Percentiles rank a stretch among this genome's conserved stretches.
Evolutionary conservation across 2,888 invertebrate genomes (phyloP).

Genomic region (Hydrotaea cyrtoneurina): DNA sequence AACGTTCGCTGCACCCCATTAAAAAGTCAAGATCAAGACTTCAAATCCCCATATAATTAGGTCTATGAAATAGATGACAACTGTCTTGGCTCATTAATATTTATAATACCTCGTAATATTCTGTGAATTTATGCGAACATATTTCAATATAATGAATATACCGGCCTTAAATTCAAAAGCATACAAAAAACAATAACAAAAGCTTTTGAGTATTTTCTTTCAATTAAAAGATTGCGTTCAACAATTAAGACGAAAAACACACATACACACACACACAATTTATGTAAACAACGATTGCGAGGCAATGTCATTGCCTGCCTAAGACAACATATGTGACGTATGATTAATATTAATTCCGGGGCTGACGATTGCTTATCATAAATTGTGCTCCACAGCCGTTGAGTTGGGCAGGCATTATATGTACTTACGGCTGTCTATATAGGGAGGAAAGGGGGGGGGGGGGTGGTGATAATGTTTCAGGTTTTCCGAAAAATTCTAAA

Average conservation of each 20-base stretch:
- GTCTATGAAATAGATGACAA: background rate
- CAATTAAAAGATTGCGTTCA: background rate
- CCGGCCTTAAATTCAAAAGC: background rate
- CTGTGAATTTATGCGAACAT: background rate
- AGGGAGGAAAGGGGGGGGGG: too few relatives aligned
- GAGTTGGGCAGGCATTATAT: background rate
- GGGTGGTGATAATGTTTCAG: too few relatives aligned
- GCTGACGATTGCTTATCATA: background rate
- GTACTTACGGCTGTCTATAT: too few relatives aligned
- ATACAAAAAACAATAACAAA: background rate
- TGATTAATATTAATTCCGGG: slow-evolving; percentile 2
- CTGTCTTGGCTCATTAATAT: background rate
- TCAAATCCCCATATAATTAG: background rate
- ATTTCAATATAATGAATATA: background rate
- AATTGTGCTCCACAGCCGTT: background rate
- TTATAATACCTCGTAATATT: background rate
- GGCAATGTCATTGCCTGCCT: background rate
- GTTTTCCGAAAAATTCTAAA: background rate
- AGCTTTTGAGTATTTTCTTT: background rate
- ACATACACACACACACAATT: too few relatives aligned
- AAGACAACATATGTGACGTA: background rate
- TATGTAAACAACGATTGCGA: background rate
- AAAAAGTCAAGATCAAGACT: background rate
- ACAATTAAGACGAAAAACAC: background rate
- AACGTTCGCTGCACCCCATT: too few relatives aligned